Conservation (phyloP, 2,797 vertebrate genomes). For the Esox lucius region DNA sequence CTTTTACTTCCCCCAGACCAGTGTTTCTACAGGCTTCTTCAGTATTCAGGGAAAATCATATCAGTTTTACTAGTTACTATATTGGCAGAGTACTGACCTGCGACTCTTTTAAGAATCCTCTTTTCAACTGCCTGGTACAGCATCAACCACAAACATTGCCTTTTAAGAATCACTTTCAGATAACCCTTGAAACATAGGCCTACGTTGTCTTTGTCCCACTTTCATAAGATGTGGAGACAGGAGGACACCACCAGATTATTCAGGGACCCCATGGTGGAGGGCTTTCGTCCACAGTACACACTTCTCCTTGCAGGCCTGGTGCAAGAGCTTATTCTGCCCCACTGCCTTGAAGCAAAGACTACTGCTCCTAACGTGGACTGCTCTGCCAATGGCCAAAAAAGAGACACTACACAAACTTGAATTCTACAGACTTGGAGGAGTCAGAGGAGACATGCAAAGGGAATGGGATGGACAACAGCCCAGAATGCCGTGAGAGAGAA, state of each 20-base stretch:
- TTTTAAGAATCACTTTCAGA: slow-evolving; percentile 24
- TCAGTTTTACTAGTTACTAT: slow-evolving; percentile 63
- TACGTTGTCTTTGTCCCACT: slow-evolving; percentile 15
- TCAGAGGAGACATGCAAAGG: slow-evolving; percentile 63
- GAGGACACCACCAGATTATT: slow-evolving; percentile 29
- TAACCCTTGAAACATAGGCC: slow-evolving; percentile 25
- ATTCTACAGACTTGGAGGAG: slow-evolving; percentile 38
- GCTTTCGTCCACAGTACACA: slow-evolving; percentile 10
- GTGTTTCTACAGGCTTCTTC: slow-evolving; percentile 55
- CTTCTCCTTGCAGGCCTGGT: slow-evolving; percentile 33
- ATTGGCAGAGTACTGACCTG: slow-evolving; percentile 54
- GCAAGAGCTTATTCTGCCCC: background rate
- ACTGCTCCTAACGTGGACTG: slow-evolving; percentile 26
- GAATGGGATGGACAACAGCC: slow-evolving; percentile 53
- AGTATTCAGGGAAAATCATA: slow-evolving; percentile 69
- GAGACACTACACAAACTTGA: slow-evolving; percentile 44
- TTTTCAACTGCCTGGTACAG: slow-evolving; percentile 31
- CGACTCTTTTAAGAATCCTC: slow-evolving; percentile 40
- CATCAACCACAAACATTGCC: slow-evolving; percentile 40
- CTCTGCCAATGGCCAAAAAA: slow-evolving; percentile 33
- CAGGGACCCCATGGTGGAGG: slow-evolving; percentile 23
- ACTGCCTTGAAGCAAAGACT: slow-evolving; percentile 42
- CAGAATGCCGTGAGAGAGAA: slow-evolving; percentile 65
- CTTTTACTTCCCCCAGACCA: slow-evolving; percentile 49
- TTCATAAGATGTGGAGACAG: slow-evolving; percentile 27